These are phyloP conservation scores for Palythoa grandis DNA, from an alignment of 92 coral and sea anemone species.

Conservation along the genomic window DNA sequence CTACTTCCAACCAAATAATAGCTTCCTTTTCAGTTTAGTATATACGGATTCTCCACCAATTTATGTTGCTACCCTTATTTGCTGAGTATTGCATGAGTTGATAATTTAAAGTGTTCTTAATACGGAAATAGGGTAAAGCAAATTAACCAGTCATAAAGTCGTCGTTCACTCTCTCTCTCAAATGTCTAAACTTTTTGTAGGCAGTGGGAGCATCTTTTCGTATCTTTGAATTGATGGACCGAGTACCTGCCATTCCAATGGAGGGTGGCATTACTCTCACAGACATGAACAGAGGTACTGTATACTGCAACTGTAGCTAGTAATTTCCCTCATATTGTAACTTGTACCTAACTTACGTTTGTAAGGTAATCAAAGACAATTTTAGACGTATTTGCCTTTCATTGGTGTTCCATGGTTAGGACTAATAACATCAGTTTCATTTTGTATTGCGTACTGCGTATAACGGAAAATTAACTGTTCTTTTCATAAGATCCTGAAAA, in stretches of 20 bases:
- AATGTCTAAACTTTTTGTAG: slow-evolving; percentile 42
- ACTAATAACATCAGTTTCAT: no score
- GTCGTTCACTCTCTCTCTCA: not conserved
- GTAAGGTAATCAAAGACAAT: no score
- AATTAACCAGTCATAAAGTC: no score
- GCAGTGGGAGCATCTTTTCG: slow-evolving; percentile 97
- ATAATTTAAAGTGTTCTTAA: no score
- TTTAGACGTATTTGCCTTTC: no score
- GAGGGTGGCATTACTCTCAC: slow-evolving; percentile 72
- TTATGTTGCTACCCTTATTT: not conserved
- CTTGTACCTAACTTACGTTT: no score
- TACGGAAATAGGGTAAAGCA: no score
- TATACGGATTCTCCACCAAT: not conserved
- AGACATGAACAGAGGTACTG: slow-evolving; percentile 62
- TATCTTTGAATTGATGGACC: slow-evolving; percentile 93
- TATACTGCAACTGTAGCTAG: not conserved
- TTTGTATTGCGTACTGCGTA: no score
- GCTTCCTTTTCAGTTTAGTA: not conserved
- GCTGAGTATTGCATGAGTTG: no score
- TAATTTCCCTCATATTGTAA: not conserved
- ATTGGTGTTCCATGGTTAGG: no score
- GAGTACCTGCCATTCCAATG: slow-evolving; percentile 71
- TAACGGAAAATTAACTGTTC: no score
- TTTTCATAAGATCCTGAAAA: no score
- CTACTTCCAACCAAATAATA: not conserved